Percentiles rank a stretch among this genome's conserved stretches.
These are phyloP conservation scores for Drosophila parabipectinata DNA, from an alignment of 1,140 invertebrate genomes.

Conservation along the genomic window DNA sequence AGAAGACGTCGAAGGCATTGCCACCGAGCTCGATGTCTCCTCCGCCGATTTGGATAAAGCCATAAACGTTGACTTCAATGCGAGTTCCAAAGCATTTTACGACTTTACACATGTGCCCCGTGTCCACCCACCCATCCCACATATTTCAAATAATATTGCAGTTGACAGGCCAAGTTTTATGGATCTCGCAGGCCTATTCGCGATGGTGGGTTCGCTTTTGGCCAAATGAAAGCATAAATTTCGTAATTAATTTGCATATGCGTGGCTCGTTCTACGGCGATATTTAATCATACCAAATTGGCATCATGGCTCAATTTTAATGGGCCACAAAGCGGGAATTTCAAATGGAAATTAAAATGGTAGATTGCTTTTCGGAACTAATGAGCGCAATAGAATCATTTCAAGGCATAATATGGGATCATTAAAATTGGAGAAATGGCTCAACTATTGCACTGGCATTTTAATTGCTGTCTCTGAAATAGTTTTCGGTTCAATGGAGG, in stretches of 20 bases:
- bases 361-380: conserved; percentile 46
- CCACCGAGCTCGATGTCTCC: conserved; percentile 28
- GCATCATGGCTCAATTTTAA: conserved; percentile 77
- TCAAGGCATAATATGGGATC: conserved; percentile 45
- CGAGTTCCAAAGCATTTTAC: conserved; percentile 59
- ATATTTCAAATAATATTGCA: conserved; percentile 27
- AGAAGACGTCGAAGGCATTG: conserved; percentile 38
- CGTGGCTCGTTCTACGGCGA: conserved; percentile 14
- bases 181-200: conserved; percentile 46
- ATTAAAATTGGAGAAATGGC: conserved; percentile 55
- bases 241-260: conserved; percentile 78
- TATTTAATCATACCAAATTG: conserved; percentile 65
- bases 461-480: conserved; percentile 40
- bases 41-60: conserved; percentile 57
- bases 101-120: conserved; percentile 71
- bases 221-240: conserved; percentile 77
- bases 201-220: conserved; percentile 33
- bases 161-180: conserved; percentile 63
- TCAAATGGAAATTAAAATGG: conserved; percentile 61
- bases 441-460: conserved; percentile 50
- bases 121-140: background rate
- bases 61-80: conserved; percentile 72
- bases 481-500: conserved; percentile 15
- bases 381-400: conserved; percentile 46
- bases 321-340: conserved; percentile 40